Evolutionary conservation across 2,113 vertebrate species (phyloP).

Genomic region (Cyprinodon tularosa): DNA sequence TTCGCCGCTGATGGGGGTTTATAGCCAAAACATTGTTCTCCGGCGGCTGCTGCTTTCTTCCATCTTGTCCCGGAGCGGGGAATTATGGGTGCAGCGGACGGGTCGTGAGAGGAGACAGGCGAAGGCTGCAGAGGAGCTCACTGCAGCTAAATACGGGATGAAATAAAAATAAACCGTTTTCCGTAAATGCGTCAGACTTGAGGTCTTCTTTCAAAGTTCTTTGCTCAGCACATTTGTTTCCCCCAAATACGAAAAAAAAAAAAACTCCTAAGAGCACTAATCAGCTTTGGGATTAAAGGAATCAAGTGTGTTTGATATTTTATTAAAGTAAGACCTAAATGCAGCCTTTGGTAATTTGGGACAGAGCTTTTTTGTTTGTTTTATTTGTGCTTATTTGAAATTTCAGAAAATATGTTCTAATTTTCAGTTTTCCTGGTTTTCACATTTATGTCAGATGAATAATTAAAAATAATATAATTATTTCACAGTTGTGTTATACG

Average conservation of each 20-base stretch:
- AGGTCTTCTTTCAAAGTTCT: not conserved
- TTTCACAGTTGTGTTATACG: not conserved
- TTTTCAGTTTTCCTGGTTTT: not conserved
- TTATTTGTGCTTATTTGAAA: not conserved
- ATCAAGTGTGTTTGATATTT: not conserved
- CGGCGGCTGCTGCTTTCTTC: conserved; percentile 81
- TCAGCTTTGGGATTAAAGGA: not conserved
- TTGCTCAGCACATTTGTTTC: not conserved
- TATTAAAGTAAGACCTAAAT: not conserved
- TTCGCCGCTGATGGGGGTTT: conserved; percentile 68
- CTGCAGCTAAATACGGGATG: not conserved
- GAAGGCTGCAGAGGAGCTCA: conserved; percentile 31
- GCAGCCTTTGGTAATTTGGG: not conserved
- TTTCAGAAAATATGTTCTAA: not conserved
- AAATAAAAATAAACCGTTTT: not conserved
- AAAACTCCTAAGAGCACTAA: not conserved
- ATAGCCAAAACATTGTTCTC: conserved; percentile 87
- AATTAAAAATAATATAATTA: not conserved
- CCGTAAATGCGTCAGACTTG: not conserved
- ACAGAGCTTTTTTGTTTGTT: not conserved
- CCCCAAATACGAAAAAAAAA: not conserved
- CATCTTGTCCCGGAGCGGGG: conserved; percentile 85
- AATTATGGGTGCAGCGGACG: conserved; percentile 83
- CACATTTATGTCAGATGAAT: not conserved
- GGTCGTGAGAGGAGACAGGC: conserved; percentile 85